A percentile compares a stretch with the other conserved stretches of the same genome.
Conservation (phyloP, 2,888 invertebrate genomes). For the Tachystola acroxantha region DNA sequence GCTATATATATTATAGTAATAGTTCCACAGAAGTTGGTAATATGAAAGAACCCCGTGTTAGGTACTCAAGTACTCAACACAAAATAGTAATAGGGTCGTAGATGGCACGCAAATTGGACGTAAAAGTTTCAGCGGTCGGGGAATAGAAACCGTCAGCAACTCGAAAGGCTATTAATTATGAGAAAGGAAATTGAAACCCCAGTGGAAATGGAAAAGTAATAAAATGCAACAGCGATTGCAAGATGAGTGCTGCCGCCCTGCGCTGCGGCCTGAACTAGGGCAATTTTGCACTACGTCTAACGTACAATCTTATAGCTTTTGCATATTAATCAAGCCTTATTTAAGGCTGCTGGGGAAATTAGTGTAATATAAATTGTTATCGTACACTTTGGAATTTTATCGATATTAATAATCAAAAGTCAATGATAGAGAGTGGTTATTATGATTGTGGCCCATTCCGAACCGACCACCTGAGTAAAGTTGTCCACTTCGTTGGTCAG, state of each 20-base stretch:
- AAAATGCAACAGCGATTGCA: slow-evolving; percentile 75
- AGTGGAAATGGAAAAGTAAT: slow-evolving; percentile 77
- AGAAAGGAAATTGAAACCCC: slow-evolving; percentile 76
- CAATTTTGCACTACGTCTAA: slow-evolving; percentile 26
- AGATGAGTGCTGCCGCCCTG: slow-evolving; percentile 45
- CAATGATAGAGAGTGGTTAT: too few species aligned
- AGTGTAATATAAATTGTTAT: not conserved
- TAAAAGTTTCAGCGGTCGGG: slow-evolving; percentile 55
- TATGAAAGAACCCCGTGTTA: not conserved
- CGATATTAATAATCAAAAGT: too few species aligned
- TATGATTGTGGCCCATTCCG: too few species aligned
- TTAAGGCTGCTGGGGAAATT: not conserved
- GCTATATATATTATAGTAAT: too few species aligned
- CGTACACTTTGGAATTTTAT: too few species aligned
- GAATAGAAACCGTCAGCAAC: slow-evolving; percentile 64
- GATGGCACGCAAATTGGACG: slow-evolving; percentile 60
- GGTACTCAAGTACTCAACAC: slow-evolving; percentile 12
- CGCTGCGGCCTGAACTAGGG: slow-evolving; percentile 29
- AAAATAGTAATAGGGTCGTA: slow-evolving; percentile 40
- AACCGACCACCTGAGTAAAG: too few species aligned
- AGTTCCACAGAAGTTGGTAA: not conserved
- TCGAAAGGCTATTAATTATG: slow-evolving; percentile 75
- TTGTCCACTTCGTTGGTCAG: too few species aligned
- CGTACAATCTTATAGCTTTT: too few species aligned
- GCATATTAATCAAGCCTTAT: slow-evolving; percentile 15